A percentile compares a stretch with the other conserved stretches of the same genome.
These are phyloP conservation scores for Vesta saturnalis DNA, from an alignment of 2,888 invertebrate species.

Conservation along the genomic window DNA sequence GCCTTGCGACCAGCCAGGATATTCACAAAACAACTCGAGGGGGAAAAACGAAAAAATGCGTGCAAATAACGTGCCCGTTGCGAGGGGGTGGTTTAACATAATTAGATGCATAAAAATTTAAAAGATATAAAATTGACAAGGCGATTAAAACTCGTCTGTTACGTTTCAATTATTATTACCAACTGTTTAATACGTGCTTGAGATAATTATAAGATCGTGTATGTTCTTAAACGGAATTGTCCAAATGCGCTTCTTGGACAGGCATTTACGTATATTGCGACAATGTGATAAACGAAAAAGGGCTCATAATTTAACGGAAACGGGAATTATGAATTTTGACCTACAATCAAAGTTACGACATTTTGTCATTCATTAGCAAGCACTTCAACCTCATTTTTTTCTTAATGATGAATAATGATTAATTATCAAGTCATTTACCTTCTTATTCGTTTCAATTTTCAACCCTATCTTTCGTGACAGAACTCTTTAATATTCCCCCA, in stretches of 20 bases:
- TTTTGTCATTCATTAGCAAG: neutral
- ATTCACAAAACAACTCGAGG: constrained; percentile 44
- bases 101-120: constrained; percentile 41
- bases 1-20: constrained; percentile 44
- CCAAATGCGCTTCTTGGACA: too few relatives aligned
- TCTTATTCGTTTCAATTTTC: constrained; percentile 47
- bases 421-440: constrained; percentile 44
- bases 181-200: too few relatives aligned
- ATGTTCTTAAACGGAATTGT: too few relatives aligned
- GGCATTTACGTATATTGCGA: too few relatives aligned
- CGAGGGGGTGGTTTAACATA: constrained; percentile 48
- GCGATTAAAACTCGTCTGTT: too few relatives aligned
- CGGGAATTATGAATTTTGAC: neutral
- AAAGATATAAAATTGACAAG: constrained; percentile 13
- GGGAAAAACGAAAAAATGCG: constrained; percentile 47
- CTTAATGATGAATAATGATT: constrained; percentile 46
- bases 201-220: too few relatives aligned
- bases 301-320: too few relatives aligned
- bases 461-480: constrained; percentile 49
- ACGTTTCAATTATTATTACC: too few relatives aligned
- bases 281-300: too few relatives aligned
- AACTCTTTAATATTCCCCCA: constrained; percentile 50
- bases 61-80: constrained; percentile 46
- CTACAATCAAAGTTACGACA: neutral
- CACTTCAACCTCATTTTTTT: constrained; percentile 10